phyloP scores from a whole-genome alignment of 2,888 invertebrate species.

The Drosophila putrida region DNA sequence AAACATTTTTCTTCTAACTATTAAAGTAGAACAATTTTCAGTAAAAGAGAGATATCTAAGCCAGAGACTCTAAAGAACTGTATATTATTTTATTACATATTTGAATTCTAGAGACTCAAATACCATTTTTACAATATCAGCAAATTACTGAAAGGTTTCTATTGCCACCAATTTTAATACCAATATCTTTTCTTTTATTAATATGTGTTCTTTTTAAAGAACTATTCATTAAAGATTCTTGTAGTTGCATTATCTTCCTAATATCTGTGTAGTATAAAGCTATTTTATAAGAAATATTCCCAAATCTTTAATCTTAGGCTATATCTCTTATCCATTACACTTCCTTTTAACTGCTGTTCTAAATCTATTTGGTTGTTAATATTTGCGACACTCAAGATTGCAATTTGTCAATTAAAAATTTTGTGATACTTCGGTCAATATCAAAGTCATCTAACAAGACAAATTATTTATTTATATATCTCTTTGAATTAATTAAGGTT shows the following conservation, averaged over 20 bases:
- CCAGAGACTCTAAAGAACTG: too few relatives aligned
- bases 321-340: background rate
- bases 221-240: too few relatives aligned
- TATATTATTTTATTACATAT: too few relatives aligned
- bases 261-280: background rate
- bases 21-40: too few relatives aligned
- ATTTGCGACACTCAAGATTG: background rate
- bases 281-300: background rate
- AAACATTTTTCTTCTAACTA: too few relatives aligned
- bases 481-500: constrained; percentile 19
- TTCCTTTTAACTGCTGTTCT: background rate
- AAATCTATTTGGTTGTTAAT: background rate
- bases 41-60: too few relatives aligned
- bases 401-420: constrained; percentile 20
- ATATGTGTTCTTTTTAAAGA: too few relatives aligned
- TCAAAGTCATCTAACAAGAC: constrained; percentile 25
- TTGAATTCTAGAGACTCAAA: too few relatives aligned
- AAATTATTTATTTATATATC: constrained; percentile 14
- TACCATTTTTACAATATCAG: background rate
- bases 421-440: constrained; percentile 8
- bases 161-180: too few relatives aligned
- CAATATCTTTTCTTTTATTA: too few relatives aligned
- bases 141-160: too few relatives aligned
- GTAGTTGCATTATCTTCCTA: background rate
- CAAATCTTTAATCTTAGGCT: background rate